phyloP scores from a whole-genome alignment of 2,113 vertebrate genomes.

The Dasyurus viverrinus region DNA sequence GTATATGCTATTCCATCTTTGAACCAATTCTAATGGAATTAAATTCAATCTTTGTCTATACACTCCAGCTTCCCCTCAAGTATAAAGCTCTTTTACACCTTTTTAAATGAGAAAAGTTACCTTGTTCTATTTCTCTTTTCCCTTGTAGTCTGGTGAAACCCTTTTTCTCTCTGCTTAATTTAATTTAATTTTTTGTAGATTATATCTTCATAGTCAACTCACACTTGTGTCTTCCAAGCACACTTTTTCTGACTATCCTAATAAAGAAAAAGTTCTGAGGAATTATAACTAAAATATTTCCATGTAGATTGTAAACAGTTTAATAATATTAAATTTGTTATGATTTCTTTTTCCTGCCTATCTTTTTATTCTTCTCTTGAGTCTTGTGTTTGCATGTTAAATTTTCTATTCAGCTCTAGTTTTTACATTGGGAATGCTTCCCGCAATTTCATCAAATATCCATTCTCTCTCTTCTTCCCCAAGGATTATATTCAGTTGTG shows the following conservation, averaged over 20 bases:
- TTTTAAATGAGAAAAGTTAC: background rate
- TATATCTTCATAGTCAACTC: background rate
- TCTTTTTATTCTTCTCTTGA: background rate
- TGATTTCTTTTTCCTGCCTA: background rate
- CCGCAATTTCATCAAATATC: background rate
- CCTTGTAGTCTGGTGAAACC: no score
- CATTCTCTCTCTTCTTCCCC: rapidly evolving
- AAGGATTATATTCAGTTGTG: background rate
- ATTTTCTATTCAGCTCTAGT: no score
- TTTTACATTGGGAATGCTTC: background rate
- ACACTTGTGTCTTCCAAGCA: background rate
- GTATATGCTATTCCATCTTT: background rate
- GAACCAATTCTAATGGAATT: background rate
- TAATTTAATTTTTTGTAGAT: background rate
- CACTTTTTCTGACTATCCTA: background rate
- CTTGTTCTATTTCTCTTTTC: background rate
- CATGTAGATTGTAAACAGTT: background rate
- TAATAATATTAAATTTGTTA: background rate
- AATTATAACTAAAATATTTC: background rate
- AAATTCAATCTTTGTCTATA: background rate
- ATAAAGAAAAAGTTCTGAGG: background rate
- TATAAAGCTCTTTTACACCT: background rate
- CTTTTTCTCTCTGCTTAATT: background rate
- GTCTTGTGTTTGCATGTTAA: background rate
- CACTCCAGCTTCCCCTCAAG: background rate